Conservation (phyloP, 2,113 vertebrate species). For the Trinectes maculatus region DNA sequence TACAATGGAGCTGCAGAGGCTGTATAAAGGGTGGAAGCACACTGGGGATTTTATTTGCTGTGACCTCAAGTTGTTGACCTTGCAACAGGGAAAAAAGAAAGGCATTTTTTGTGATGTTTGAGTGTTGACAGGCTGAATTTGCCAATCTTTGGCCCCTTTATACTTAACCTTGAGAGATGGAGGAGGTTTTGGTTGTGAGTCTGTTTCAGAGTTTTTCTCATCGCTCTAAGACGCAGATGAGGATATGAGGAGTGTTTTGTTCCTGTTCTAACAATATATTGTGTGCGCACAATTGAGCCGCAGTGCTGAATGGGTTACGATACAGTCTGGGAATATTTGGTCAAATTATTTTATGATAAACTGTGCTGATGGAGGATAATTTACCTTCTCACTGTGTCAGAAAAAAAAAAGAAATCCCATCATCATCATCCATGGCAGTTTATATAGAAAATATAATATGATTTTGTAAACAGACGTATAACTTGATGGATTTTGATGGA, state of each 20-base stretch:
- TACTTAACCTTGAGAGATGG: constrained; percentile 1
- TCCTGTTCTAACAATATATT: background rate
- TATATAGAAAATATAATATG: constrained; percentile 54
- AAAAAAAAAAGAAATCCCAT: too few relatives aligned
- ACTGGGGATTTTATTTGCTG: background rate
- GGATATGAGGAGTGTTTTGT: background rate
- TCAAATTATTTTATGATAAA: constrained; percentile 10
- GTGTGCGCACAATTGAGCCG: background rate
- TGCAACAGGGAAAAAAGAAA: too few relatives aligned
- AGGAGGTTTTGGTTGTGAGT: background rate
- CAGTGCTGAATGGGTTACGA: background rate
- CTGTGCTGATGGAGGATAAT: constrained; percentile 7
- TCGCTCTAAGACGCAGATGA: too few relatives aligned
- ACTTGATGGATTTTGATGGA: constrained; percentile 43
- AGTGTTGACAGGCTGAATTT: background rate
- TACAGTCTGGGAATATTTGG: background rate
- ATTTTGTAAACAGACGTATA: constrained; percentile 61
- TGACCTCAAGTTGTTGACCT: background rate
- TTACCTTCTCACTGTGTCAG: constrained; percentile 25
- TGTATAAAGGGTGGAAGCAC: background rate
- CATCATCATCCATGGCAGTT: constrained; percentile 43
- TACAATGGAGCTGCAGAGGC: background rate
- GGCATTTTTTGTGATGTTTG: background rate
- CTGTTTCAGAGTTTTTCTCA: background rate
- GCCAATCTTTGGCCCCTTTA: background rate